phyloP scores from a whole-genome alignment of 1,140 invertebrate species.

The Belonocnema kinseyi region DNA sequence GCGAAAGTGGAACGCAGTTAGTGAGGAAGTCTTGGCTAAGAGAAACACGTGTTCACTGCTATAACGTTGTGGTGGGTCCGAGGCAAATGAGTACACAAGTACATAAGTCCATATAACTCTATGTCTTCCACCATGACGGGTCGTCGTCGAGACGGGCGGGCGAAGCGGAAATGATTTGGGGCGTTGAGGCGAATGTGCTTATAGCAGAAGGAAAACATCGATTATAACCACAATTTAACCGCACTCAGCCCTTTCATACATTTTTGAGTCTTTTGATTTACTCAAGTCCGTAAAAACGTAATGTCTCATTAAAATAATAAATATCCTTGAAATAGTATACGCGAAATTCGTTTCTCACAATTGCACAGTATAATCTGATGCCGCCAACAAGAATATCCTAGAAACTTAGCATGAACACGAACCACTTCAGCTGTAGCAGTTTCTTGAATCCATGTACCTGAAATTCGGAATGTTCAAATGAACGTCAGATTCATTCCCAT shows the following conservation, averaged over 20 bases:
- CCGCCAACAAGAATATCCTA: too few relatives aligned
- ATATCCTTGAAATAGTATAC: too few relatives aligned
- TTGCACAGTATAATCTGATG: too few relatives aligned
- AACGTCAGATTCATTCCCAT: too few relatives aligned
- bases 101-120: not conserved
- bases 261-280: not conserved
- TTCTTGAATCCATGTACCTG: too few relatives aligned
- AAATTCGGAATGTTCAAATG: too few relatives aligned
- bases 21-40: not conserved
- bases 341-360: too few relatives aligned
- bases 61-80: not conserved
- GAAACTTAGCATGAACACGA: too few relatives aligned
- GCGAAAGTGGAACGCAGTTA: constrained; percentile 6
- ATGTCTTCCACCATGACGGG: not conserved
- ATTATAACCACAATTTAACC: constrained; percentile 7
- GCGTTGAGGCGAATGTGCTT: constrained; percentile 19
- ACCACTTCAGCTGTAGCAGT: too few relatives aligned
- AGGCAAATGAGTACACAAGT: constrained; percentile 23
- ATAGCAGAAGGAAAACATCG: constrained; percentile 1
- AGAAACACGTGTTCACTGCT: constrained; percentile 10
- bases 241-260: not conserved
- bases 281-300: too few relatives aligned
- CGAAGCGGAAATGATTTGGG: constrained; percentile 29
- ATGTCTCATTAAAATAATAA: too few relatives aligned
- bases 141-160: not conserved